Conservation (phyloP, 2,888 invertebrate genomes). For the Strigamia transsilvanica region DNA sequence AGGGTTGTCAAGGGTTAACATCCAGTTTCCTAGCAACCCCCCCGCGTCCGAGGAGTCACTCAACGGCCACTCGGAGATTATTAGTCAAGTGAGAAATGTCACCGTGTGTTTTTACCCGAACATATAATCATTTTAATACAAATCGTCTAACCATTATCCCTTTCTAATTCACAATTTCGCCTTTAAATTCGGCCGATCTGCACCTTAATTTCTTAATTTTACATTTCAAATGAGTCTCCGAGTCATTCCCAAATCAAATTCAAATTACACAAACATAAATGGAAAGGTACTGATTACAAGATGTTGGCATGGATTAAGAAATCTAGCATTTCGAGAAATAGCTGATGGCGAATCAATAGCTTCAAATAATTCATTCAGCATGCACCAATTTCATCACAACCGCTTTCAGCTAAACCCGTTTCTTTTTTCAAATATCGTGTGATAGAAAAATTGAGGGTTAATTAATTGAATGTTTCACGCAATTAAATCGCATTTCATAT, state of each 20-base stretch:
- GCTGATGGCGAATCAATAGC: neutral
- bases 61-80: conserved; percentile 37
- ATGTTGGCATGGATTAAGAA: too few species aligned
- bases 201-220: too few species aligned
- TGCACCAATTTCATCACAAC: conserved; percentile 11
- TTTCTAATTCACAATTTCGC: neutral
- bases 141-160: neutral
- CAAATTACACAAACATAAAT: conserved; percentile 3
- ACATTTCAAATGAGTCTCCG: too few species aligned
- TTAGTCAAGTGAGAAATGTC: conserved; percentile 9
- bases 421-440: neutral
- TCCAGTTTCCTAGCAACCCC: conserved; percentile 24
- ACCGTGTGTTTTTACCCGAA: neutral
- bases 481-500: conserved; percentile 14
- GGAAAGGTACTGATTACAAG: neutral
- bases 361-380: conserved; percentile 29
- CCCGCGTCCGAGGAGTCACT: conserved; percentile 21
- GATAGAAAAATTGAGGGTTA: conserved; percentile 6
- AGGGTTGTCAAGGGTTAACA: conserved; percentile 28
- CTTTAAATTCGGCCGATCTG: too few species aligned
- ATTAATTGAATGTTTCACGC: conserved; percentile 33
- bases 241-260: conserved; percentile 7
- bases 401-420: neutral
- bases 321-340: neutral
- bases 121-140: neutral